A percentile compares a stretch with the other conserved stretches of the same genome.
Evolutionary conservation across 2,797 vertebrate species (phyloP).

Genomic region (Neostethus bicornis): DNA sequence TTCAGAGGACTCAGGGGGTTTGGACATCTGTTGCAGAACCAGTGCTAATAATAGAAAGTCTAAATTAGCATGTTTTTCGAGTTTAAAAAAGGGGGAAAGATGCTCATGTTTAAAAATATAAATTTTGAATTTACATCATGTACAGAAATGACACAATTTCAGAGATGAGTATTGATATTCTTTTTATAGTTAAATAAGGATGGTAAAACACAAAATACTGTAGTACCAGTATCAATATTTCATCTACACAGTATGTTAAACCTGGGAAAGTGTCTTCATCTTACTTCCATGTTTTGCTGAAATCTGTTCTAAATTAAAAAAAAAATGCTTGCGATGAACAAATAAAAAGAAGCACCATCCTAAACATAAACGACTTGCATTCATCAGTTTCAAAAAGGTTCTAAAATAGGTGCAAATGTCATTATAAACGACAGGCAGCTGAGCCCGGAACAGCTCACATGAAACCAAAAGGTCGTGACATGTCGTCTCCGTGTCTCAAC

Average conservation of each 20-base stretch:
- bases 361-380: neutral
- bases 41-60: conserved; percentile 17
- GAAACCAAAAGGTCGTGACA: conserved; percentile 49
- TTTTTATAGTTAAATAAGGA: too few species aligned
- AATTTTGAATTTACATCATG: too few species aligned
- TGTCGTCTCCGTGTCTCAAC: conserved; percentile 45
- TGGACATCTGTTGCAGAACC: conserved; percentile 7
- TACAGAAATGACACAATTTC: too few species aligned
- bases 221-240: too few species aligned
- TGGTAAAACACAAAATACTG: too few species aligned
- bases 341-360: neutral
- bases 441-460: conserved; percentile 26
- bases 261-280: too few species aligned
- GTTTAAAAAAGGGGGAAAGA: conserved; percentile 4
- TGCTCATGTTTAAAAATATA: too few species aligned
- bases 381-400: neutral
- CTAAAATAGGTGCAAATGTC: conserved; percentile 22
- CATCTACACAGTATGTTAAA: too few species aligned
- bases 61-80: conserved; percentile 8
- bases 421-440: conserved; percentile 43
- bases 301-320: neutral
- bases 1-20: neutral
- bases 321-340: neutral
- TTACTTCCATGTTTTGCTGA: neutral
- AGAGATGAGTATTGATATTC: too few species aligned